These are phyloP conservation scores for Ichneumoninae sp. DNA, from an alignment of 2,888 invertebrate genomes.

Conservation along the genomic window DNA sequence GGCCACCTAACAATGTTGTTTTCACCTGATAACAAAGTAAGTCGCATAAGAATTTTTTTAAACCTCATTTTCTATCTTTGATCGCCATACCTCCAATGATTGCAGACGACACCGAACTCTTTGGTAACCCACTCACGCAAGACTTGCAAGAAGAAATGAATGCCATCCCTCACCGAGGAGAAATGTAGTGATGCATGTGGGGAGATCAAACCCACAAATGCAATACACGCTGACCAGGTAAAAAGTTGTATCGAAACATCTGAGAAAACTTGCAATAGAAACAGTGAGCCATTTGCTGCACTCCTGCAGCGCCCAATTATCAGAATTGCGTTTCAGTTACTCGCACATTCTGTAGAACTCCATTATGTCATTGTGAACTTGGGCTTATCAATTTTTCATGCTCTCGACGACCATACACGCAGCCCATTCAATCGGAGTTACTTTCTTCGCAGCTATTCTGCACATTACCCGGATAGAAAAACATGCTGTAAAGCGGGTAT, in stretches of 20 bases:
- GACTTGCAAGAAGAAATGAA: too few species aligned
- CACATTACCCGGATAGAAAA: conserved; percentile 84
- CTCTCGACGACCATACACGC: conserved; percentile 73
- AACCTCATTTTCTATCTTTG: conserved; percentile 27
- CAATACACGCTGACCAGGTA: too few species aligned
- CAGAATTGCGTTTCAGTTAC: conserved; percentile 90
- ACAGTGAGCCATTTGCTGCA: conserved; percentile 94
- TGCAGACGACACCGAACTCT: too few species aligned
- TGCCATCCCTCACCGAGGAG: too few species aligned
- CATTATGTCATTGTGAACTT: conserved; percentile 87
- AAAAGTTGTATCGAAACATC: conserved; percentile 88
- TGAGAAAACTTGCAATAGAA: conserved; percentile 81
- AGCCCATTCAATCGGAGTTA: conserved; percentile 69
- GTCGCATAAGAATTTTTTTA: conserved; percentile 67
- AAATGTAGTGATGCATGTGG: too few species aligned
- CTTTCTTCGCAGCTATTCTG: conserved; percentile 85
- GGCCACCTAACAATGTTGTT: conserved; percentile 87
- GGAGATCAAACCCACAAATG: too few species aligned
- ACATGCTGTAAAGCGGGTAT: too few species aligned
- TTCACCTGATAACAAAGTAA: conserved; percentile 85
- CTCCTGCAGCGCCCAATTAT: conserved; percentile 91
- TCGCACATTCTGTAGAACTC: conserved; percentile 90
- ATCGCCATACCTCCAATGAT: background rate
- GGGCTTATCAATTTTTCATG: conserved; percentile 75
- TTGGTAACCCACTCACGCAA: too few species aligned